Conservation (phyloP, 2,113 vertebrate genomes). For the Hystrix cristata region DNA sequence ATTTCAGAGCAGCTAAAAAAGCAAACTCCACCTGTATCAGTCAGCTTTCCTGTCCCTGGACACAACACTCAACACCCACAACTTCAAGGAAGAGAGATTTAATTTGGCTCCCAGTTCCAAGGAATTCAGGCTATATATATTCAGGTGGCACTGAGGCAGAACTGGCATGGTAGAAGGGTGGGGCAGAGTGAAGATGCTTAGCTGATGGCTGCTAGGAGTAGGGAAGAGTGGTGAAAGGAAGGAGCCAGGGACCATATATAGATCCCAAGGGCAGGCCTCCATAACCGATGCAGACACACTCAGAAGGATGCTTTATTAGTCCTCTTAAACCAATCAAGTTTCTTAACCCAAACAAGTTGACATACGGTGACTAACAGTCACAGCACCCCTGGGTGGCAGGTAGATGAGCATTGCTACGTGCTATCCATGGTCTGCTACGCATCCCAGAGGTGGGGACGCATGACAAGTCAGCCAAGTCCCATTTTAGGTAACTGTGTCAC, state of each 20-base stretch:
- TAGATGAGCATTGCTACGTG: not conserved
- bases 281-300: not conserved
- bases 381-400: not conserved
- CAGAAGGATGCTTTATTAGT: not conserved
- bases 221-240: not conserved
- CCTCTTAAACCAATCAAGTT: not conserved
- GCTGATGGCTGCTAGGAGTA: not conserved
- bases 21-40: not conserved
- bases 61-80: not conserved
- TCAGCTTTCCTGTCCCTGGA: not conserved
- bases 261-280: not conserved
- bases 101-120: not conserved
- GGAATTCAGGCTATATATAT: not conserved
- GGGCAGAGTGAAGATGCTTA: not conserved
- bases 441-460: fast-evolving
- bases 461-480: fast-evolving
- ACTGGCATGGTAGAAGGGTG: not conserved
- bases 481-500: fast-evolving
- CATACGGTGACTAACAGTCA: not conserved
- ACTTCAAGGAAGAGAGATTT: not conserved
- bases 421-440: fast-evolving
- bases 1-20: not conserved
- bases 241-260: not conserved
- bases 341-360: not conserved
- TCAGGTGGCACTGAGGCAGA: not conserved